A percentile compares a stretch with the other conserved stretches of the same genome.
Conservation (phyloP, 2,797 vertebrate genomes). For the Anabacerthia variegaticeps region DNA sequence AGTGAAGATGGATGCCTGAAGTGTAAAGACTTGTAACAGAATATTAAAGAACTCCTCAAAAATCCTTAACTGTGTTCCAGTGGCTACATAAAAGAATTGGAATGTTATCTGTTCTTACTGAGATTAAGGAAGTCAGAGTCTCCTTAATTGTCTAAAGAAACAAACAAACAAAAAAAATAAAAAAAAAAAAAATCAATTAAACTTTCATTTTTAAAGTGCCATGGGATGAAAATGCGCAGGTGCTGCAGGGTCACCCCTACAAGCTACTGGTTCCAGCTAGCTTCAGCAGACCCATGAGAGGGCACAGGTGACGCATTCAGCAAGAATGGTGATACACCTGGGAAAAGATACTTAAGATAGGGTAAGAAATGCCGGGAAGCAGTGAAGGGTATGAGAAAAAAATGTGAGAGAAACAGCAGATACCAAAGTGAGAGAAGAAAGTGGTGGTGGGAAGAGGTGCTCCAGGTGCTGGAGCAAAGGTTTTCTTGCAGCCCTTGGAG, state of each 20-base stretch:
- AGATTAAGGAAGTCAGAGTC: not conserved
- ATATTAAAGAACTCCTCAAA: not conserved
- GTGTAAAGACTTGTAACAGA: not conserved
- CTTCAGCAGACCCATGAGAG: fast-evolving
- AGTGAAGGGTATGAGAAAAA: not conserved
- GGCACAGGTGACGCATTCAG: not conserved
- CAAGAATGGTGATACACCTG: no score
- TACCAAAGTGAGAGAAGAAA: not conserved
- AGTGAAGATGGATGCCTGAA: not conserved
- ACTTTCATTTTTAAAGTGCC: not conserved
- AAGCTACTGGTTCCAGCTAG: fast-evolving
- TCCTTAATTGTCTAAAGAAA: not conserved
- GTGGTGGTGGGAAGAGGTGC: fast-evolving
- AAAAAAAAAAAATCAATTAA: not conserved
- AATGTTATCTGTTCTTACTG: not conserved
- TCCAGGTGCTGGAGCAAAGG: not conserved
- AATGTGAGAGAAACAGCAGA: not conserved
- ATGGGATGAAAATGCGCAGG: not conserved
- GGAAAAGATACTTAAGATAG: not conserved
- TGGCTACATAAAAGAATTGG: not conserved
- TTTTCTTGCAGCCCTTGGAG: not conserved
- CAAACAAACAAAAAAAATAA: no score
- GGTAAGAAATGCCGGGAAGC: not conserved
- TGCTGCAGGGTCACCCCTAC: not conserved
- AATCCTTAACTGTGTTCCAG: not conserved